These are phyloP conservation scores for Geotrupes spiniger DNA, from an alignment of 2,888 invertebrate species.

Conservation along the genomic window DNA sequence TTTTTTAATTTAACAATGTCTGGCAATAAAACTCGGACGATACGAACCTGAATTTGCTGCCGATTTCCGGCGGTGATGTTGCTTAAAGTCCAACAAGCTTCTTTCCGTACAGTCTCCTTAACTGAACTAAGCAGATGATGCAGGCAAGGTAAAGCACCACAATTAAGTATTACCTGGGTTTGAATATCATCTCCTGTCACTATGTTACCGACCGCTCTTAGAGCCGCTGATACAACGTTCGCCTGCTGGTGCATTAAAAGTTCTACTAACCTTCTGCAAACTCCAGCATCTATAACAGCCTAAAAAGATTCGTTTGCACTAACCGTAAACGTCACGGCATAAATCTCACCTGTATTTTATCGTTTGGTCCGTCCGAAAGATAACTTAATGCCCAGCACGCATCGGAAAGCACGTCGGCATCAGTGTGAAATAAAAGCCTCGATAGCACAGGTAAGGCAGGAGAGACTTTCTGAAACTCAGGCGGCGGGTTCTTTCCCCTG, in stretches of 20 bases:
- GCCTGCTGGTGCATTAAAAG: slow-evolving; percentile 72
- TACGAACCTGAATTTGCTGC: slow-evolving; percentile 80
- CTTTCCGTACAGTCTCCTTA: slow-evolving; percentile 87
- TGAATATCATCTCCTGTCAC: slow-evolving; percentile 96
- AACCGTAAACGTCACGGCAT: background rate
- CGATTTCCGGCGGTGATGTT: slow-evolving; percentile 96
- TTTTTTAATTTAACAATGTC: no score
- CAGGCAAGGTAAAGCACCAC: slow-evolving; percentile 81
- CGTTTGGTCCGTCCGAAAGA: slow-evolving; percentile 93
- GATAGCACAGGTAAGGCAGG: slow-evolving; percentile 84
- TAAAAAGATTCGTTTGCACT: slow-evolving; percentile 46
- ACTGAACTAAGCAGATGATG: slow-evolving; percentile 72
- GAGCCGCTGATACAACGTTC: slow-evolving; percentile 85
- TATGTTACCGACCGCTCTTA: slow-evolving; percentile 96
- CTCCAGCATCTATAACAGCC: slow-evolving; percentile 93
- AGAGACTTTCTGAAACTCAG: slow-evolving; percentile 81
- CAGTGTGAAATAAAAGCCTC: slow-evolving; percentile 80
- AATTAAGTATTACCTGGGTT: slow-evolving; percentile 92
- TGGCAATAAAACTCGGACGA: no score
- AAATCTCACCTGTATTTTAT: slow-evolving; percentile 72
- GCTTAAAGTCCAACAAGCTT: slow-evolving; percentile 96
- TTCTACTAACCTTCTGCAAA: slow-evolving; percentile 65
- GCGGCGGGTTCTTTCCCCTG: slow-evolving; percentile 94
- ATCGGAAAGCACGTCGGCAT: slow-evolving; percentile 88
- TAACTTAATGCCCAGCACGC: slow-evolving; percentile 98